Percentiles rank a stretch among this genome's conserved stretches.
phyloP scores from a whole-genome alignment of 2,888 invertebrate genomes.

The Monopis laevigella region DNA sequence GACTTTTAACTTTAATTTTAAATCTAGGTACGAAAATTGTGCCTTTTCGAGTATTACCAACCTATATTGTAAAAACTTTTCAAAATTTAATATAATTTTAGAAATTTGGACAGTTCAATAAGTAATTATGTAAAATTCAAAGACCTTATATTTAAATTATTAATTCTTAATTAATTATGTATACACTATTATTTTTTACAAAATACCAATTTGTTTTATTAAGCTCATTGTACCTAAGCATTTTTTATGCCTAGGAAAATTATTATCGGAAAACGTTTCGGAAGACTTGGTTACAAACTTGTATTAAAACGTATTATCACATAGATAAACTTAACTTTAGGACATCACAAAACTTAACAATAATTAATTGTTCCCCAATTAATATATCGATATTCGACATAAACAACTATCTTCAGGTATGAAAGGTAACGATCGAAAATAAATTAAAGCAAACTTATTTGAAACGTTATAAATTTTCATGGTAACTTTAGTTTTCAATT shows the following conservation, averaged over 20 bases:
- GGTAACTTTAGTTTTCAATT: constrained; percentile 56
- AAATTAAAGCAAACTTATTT: constrained; percentile 41
- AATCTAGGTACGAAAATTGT: too few species aligned
- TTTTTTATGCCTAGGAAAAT: neutral
- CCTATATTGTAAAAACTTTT: too few species aligned
- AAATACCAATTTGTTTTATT: too few species aligned
- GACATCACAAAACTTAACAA: constrained; percentile 60
- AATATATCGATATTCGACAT: constrained; percentile 38
- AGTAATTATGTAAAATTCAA: too few species aligned
- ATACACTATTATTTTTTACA: too few species aligned
- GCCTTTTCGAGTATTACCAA: too few species aligned
- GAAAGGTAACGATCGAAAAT: constrained; percentile 58
- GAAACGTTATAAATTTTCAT: constrained; percentile 48
- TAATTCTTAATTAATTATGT: too few species aligned
- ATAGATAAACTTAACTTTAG: constrained; percentile 54
- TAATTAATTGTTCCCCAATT: constrained; percentile 54
- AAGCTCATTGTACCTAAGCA: too few species aligned
- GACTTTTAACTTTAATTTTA: too few species aligned
- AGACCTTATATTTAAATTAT: too few species aligned
- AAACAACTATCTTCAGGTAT: constrained; percentile 53
- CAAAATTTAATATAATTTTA: too few species aligned
- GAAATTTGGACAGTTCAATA: too few species aligned
- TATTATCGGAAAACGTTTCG: constrained; percentile 43
- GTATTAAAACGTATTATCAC: constrained; percentile 38
- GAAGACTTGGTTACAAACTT: constrained; percentile 51